Conservation (phyloP, 2,113 vertebrate species). For the Manacus vitellinus region DNA sequence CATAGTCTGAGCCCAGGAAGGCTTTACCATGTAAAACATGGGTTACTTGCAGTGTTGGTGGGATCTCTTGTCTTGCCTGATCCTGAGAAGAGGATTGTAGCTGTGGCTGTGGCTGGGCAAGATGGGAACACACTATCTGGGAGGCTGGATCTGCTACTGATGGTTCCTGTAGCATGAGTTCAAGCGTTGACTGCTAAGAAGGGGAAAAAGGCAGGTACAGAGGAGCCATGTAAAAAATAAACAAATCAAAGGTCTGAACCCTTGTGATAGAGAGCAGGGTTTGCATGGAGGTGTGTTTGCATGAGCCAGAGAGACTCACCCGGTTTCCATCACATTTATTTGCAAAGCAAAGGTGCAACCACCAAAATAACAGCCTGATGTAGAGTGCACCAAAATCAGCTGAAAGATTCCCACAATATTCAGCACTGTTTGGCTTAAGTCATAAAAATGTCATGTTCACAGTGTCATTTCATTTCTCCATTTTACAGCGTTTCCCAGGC, state of each 20-base stretch:
- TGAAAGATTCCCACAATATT: neutral
- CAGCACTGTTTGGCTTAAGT: neutral
- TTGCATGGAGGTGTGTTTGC: neutral
- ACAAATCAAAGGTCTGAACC: neutral
- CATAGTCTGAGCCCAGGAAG: neutral
- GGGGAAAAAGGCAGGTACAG: neutral
- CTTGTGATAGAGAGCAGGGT: neutral
- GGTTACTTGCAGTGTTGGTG: neutral
- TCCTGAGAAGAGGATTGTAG: neutral
- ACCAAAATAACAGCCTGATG: neutral
- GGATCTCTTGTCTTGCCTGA: accelerated
- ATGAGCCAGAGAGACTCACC: neutral
- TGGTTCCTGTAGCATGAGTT: neutral
- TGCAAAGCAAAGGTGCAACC: neutral
- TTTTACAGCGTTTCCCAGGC: neutral
- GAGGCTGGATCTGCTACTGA: neutral
- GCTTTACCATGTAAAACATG: neutral
- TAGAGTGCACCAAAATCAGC: neutral
- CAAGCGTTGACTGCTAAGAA: neutral
- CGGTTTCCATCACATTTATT: neutral
- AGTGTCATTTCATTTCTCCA: neutral
- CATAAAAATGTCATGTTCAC: neutral
- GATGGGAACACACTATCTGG: accelerated
- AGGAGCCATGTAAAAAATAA: neutral
- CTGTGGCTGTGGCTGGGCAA: accelerated